These are phyloP conservation scores for Zoanthus sociatus DNA, from an alignment of 92 coral and sea anemone species.

Conservation along the genomic window DNA sequence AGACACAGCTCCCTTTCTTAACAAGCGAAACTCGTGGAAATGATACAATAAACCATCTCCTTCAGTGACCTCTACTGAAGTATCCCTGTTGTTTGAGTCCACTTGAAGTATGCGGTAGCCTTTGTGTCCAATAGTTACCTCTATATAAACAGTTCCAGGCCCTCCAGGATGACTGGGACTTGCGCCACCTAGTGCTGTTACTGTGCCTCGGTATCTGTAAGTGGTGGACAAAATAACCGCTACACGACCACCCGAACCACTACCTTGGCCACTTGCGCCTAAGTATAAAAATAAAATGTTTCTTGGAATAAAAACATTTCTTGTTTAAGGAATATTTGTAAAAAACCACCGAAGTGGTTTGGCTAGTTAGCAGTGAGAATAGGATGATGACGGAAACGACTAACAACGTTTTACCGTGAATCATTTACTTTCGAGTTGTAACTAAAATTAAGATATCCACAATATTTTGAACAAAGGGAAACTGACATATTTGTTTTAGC, in stretches of 20 bases:
- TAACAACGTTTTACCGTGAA: no score
- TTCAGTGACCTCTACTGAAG: slow-evolving; percentile 48
- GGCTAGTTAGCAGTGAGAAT: no score
- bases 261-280: slow-evolving; percentile 63
- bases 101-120: slow-evolving; percentile 50
- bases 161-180: slow-evolving; percentile 59
- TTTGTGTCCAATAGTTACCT: slow-evolving; percentile 50
- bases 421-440: no score
- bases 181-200: slow-evolving; percentile 67
- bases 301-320: not conserved
- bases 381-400: no score
- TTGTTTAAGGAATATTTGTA: not conserved
- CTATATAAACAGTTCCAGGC: slow-evolving; percentile 68
- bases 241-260: slow-evolving; percentile 79
- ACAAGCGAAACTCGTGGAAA: slow-evolving; percentile 60
- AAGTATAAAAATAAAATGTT: not conserved
- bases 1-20: slow-evolving; percentile 60
- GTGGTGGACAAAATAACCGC: slow-evolving; percentile 57
- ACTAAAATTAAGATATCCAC: no score
- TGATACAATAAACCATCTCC: slow-evolving; percentile 53
- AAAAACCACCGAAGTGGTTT: not conserved
- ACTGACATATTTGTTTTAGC: no score
- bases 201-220: slow-evolving; percentile 60
- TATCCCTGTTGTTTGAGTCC: slow-evolving; percentile 63
- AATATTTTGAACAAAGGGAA: no score